Evolutionary conservation across 2,797 vertebrate genomes (phyloP).

Genomic region (Sebastes glaucus): DNA sequence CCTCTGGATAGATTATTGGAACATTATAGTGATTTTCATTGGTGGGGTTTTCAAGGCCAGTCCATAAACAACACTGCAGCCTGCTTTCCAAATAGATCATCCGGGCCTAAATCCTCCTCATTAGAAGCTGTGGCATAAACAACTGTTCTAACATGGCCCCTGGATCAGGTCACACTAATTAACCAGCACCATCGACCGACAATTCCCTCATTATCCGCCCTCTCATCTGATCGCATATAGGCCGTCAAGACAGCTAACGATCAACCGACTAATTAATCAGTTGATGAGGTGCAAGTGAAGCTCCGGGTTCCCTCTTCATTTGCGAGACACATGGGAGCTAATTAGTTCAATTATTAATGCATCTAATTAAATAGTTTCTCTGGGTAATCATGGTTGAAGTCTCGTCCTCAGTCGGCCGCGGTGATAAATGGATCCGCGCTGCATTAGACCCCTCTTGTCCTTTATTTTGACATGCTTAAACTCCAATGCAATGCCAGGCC

Average conservation of each 20-base stretch:
- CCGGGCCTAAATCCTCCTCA: conserved; percentile 91
- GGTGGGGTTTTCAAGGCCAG: conserved; percentile 42
- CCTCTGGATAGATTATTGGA: conserved; percentile 57
- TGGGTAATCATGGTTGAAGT: conserved; percentile 92
- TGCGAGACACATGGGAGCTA: conserved; percentile 96
- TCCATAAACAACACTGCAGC: conserved; percentile 55
- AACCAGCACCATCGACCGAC: conserved; percentile 97
- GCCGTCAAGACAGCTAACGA: conserved; percentile 98
- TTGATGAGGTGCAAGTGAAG: conserved; percentile 89
- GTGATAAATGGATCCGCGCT: conserved; percentile 86
- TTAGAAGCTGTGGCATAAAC: conserved; percentile 95
- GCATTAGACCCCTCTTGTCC: conserved; percentile 53
- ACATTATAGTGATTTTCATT: conserved; percentile 49
- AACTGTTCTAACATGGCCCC: conserved; percentile 93
- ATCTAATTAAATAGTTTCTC: conserved; percentile 98
- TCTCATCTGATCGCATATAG: conserved; percentile 92
- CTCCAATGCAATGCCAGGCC: conserved; percentile 31
- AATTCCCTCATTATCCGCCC: conserved; percentile 89
- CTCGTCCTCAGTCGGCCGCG: conserved; percentile 87
- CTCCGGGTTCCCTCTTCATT: conserved; percentile 93
- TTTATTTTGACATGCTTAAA: conserved; percentile 59
- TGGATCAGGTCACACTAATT: conserved; percentile 99
- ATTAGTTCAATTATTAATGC: conserved; percentile 99
- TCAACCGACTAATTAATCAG: conserved; percentile 98
- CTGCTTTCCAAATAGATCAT: conserved; percentile 56